phyloP scores from a whole-genome alignment of 1,140 invertebrate genomes.

The Drosophila mauritiana region DNA sequence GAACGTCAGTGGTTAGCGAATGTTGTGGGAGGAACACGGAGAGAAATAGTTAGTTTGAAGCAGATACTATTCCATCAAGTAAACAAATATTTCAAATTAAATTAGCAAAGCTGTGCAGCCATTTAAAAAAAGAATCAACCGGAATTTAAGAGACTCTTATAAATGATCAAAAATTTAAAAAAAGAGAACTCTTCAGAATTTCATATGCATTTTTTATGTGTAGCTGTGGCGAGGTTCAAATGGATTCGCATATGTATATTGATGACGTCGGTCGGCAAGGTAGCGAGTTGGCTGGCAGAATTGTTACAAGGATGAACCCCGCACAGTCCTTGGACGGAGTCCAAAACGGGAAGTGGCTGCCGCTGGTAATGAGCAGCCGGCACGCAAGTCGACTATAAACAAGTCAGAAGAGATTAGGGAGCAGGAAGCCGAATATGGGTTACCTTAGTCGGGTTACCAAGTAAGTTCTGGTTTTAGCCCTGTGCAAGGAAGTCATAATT shows the following conservation, averaged over 20 bases:
- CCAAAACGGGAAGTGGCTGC: conserved; percentile 45
- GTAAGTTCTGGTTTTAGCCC: no score
- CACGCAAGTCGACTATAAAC: conserved; percentile 62
- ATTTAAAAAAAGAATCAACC: no score
- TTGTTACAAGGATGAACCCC: conserved; percentile 51
- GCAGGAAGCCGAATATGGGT: background rate
- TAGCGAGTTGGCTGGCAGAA: conserved; percentile 43
- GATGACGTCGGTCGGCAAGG: conserved; percentile 50
- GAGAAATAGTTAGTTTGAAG: background rate
- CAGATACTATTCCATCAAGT: background rate
- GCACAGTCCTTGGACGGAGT: conserved; percentile 39
- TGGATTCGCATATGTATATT: conserved; percentile 33
- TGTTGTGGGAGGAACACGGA: conserved; percentile 14
- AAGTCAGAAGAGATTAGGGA: conserved; percentile 5
- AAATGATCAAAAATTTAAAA: no score
- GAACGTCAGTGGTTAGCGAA: conserved; percentile 28
- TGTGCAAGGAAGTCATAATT: no score
- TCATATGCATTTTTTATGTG: background rate
- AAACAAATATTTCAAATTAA: no score
- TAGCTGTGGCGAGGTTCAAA: conserved; percentile 2
- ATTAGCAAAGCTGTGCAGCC: background rate
- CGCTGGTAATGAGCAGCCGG: conserved; percentile 55
- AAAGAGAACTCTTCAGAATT: no score
- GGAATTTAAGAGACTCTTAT: no score
- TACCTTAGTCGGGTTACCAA: conserved; percentile 8